These are phyloP conservation scores for Pseudopipra pipra DNA, from an alignment of 2,113 vertebrate genomes.

Conservation along the genomic window DNA sequence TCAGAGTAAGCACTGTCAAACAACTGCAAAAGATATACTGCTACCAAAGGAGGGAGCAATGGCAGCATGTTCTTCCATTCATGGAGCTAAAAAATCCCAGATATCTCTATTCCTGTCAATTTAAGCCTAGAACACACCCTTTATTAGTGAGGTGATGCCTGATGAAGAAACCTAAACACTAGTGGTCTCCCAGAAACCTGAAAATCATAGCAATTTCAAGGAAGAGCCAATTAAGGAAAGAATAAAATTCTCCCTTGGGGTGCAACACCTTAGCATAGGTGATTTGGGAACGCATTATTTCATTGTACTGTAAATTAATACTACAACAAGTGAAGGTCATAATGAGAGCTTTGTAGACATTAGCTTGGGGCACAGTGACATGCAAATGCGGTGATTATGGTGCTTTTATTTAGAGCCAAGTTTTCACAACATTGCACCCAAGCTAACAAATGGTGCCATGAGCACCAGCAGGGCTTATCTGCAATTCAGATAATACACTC, in stretches of 20 bases:
- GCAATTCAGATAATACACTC: background rate
- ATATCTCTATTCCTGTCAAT: background rate
- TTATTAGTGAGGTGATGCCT: background rate
- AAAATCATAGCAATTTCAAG: background rate
- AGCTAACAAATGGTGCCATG: background rate
- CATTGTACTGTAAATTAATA: background rate
- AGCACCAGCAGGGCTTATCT: background rate
- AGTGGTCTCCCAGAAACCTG: background rate
- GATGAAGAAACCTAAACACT: background rate
- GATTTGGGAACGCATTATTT: background rate
- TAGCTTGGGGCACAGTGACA: background rate
- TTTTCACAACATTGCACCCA: background rate
- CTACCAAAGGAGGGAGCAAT: background rate
- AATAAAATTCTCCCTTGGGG: background rate
- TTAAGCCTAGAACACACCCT: background rate
- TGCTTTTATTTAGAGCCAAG: background rate
- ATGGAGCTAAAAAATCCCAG: background rate
- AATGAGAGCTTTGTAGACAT: background rate
- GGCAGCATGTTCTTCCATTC: background rate
- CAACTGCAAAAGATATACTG: background rate
- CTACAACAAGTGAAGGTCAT: background rate
- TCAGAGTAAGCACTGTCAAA: background rate
- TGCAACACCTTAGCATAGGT: background rate
- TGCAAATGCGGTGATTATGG: background rate
- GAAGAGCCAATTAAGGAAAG: background rate